Evolutionary conservation across 2,113 vertebrate genomes (phyloP).

Genomic region (Tychaedon coryphoeus): DNA sequence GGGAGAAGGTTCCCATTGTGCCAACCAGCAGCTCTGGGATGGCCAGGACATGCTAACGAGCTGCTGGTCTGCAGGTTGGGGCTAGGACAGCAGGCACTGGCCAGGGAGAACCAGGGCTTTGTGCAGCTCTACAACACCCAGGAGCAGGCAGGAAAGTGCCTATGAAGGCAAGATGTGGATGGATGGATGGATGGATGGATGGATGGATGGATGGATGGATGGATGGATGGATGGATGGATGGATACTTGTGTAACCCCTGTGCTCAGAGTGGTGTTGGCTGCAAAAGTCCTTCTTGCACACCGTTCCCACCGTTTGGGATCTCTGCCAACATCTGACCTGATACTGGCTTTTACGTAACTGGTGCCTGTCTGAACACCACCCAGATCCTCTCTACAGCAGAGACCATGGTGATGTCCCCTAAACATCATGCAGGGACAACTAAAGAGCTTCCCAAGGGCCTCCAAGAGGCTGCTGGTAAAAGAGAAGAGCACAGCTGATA

Average conservation of each 20-base stretch:
- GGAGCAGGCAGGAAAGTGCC: not conserved
- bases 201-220: not conserved
- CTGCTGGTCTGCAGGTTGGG: not conserved
- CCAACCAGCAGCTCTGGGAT: not conserved
- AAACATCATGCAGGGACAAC: not conserved
- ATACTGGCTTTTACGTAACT: not conserved
- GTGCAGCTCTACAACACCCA: fast-evolving
- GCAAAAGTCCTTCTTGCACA: not conserved
- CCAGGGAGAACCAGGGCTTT: not conserved
- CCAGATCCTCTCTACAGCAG: not conserved
- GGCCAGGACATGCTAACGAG: not conserved
- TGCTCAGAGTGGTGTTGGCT: not conserved
- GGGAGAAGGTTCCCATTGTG: not conserved
- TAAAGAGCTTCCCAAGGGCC: not conserved
- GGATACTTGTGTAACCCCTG: not conserved
- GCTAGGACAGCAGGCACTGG: not conserved
- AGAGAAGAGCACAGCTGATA: fast-evolving
- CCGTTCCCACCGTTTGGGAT: not conserved
- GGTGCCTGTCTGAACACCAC: not conserved
- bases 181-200: not conserved
- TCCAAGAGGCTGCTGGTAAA: not conserved
- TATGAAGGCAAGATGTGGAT: not conserved
- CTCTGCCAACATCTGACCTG: not conserved
- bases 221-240: not conserved
- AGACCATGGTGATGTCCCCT: fast-evolving